phyloP scores from a whole-genome alignment of 2,797 vertebrate species.

The Adrianichthys oophorus region DNA sequence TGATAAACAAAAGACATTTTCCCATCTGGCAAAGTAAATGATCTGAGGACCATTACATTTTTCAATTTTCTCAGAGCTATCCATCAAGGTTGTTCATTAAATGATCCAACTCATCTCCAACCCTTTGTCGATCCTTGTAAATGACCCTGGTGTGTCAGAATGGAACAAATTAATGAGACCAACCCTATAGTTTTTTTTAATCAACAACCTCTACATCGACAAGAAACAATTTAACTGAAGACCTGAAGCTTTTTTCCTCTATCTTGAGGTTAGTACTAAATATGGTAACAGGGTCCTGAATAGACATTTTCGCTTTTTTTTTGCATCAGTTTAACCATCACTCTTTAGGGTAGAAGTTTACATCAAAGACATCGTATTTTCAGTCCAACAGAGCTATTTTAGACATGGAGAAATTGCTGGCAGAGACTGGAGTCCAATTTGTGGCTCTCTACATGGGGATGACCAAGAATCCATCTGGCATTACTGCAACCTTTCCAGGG shows the following conservation, averaged over 20 bases:
- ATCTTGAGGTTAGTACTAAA: constrained; percentile 62
- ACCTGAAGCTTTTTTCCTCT: constrained; percentile 52
- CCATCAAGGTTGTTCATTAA: constrained; percentile 43
- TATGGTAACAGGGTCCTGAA: constrained; percentile 62
- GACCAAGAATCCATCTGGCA: constrained; percentile 62
- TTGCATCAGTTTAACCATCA: constrained; percentile 42
- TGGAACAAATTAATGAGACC: constrained; percentile 3
- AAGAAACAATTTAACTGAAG: too few species aligned
- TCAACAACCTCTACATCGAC: too few species aligned
- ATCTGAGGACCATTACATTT: constrained; percentile 6
- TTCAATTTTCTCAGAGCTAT: constrained; percentile 54
- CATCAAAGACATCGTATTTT: constrained; percentile 48
- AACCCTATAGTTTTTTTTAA: constrained; percentile 49
- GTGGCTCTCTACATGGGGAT: constrained; percentile 43
- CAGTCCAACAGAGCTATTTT: constrained; percentile 53
- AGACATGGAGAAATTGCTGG: constrained; percentile 41
- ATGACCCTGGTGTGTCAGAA: constrained; percentile 15
- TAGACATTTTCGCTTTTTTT: constrained; percentile 60
- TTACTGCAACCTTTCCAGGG: constrained; percentile 43
- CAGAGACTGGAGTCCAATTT: constrained; percentile 49
- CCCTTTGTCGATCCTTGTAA: constrained; percentile 56
- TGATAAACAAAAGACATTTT: too few species aligned
- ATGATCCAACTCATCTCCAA: constrained; percentile 19
- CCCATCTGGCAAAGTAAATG: not conserved
- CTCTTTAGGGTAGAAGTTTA: constrained; percentile 44